phyloP scores from a whole-genome alignment of 2,888 invertebrate species.

The Apodemia hepburni region DNA sequence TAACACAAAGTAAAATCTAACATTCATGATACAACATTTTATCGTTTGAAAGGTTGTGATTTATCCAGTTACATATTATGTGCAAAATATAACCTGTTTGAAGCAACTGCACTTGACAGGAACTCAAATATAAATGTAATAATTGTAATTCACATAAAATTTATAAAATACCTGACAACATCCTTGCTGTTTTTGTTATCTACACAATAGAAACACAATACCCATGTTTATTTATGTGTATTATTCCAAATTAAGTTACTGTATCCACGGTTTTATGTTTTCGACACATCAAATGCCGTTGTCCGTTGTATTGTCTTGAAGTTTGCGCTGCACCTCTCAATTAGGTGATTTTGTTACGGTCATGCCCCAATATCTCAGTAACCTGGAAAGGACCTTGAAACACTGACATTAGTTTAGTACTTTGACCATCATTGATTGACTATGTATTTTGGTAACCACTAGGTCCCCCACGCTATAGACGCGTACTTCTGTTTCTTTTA shows the following conservation, averaged over 20 bases:
- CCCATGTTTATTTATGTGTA: too few species aligned
- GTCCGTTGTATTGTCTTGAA: background rate
- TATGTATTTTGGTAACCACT: conserved; percentile 37
- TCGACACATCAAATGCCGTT: background rate
- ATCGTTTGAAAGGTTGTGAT: too few species aligned
- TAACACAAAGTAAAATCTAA: too few species aligned
- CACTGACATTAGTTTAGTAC: background rate
- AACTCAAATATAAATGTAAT: background rate
- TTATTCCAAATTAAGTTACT: conserved; percentile 1
- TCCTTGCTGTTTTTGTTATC: background rate
- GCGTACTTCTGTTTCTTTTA: background rate
- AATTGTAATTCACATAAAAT: too few species aligned
- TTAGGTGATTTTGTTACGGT: background rate
- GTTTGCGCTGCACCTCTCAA: background rate
- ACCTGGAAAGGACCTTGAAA: conserved; percentile 8
- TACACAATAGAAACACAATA: too few species aligned
- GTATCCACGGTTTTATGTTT: background rate
- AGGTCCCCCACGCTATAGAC: conserved; percentile 24
- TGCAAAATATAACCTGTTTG: background rate
- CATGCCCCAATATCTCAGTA: conserved; percentile 11
- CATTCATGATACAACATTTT: too few species aligned
- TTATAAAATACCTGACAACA: background rate
- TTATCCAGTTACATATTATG: too few species aligned
- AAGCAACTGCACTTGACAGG: background rate
- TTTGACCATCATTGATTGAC: conserved; percentile 36